Conservation (phyloP, 2,888 invertebrate genomes). For the Caenorhabditis panamensis region DNA sequence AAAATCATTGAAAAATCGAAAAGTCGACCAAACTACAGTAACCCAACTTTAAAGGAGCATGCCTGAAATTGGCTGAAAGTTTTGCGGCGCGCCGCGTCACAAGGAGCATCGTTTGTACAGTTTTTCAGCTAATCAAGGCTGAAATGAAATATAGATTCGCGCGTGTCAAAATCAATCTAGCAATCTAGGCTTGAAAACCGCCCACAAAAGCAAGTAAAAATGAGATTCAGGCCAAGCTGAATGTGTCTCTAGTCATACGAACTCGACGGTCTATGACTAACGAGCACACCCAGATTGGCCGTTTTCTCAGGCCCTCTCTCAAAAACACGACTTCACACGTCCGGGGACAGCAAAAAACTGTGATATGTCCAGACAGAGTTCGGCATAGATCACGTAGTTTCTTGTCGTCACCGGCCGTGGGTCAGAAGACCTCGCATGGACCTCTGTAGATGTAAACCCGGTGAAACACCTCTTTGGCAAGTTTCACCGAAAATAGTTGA, state of each 20-base stretch:
- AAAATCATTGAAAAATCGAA: too few species aligned
- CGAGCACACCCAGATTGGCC: slow-evolving; percentile 67
- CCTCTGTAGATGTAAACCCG: slow-evolving; percentile 61
- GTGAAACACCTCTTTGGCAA: slow-evolving; percentile 18
- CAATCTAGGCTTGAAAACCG: too few species aligned
- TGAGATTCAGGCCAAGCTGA: slow-evolving; percentile 65
- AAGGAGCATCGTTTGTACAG: too few species aligned
- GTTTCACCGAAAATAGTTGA: slow-evolving; percentile 49
- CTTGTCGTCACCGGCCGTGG: slow-evolving; percentile 38
- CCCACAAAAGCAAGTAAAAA: neutral
- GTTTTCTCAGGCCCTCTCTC: slow-evolving; percentile 19
- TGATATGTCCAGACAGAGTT: slow-evolving; percentile 33
- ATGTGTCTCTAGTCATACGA: slow-evolving; percentile 74
- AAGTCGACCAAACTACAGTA: too few species aligned
- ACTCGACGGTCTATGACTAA: slow-evolving; percentile 59
- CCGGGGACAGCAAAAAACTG: slow-evolving; percentile 67
- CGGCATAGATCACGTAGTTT: slow-evolving; percentile 42
- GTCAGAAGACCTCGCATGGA: slow-evolving; percentile 13
- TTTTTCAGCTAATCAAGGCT: too few species aligned
- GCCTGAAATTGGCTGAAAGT: too few species aligned
- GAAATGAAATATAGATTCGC: neutral
- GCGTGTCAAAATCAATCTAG: too few species aligned
- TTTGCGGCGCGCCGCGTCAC: too few species aligned
- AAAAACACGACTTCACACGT: neutral
- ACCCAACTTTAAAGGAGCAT: too few species aligned